Base-by-base conservation (phyloP, 2,888 invertebrate genomes). In the Shargacucullia verbasci region DNA sequence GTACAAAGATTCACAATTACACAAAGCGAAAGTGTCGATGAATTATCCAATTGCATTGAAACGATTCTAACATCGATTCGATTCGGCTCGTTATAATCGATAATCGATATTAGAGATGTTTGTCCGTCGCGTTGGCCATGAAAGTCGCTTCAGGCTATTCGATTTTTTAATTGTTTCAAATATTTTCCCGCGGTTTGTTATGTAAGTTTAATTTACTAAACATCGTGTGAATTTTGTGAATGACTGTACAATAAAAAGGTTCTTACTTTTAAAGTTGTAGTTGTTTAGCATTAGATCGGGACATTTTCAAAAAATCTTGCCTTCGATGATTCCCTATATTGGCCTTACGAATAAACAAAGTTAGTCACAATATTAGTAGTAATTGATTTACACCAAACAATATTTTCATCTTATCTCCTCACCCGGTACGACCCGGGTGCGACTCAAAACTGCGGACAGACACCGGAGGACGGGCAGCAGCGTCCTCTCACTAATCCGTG, bases 31-130 rank as follows among this genome's bases (percentile, higher is more conserved):
- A 87, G 86, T 85, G 66, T 64, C 68, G 63, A 77, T 63, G 73
- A 61, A 65, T 57, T 64, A 68, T 38, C 53, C 55, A 64, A 70
- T 46, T 67, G 67, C 66, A 76, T 73, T 68, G 76, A 76, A 78
- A 80, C 79, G 81, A 84, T 77, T 76, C 79, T 57, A 78, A 76
- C 78, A 71, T 72, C 80, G 79, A 86, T 86, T 85, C 80, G 83
- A 73, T 78, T 71, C 80, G 75, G 67, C 66, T 74, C 71, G 78
- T 74, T 74, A 75, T 76, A 83, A 83, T 80, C 80, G 83, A 84
- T 85, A 80, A 81, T 70, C 68, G 63, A 70, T 73, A 59, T 72
- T 75, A 60, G 69, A 65, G 79, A 85, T 83, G 67, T 76, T 79
- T 83, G 82, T 83, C 61, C 52, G 57, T 54, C 57, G 71, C 52